A percentile compares a stretch with the other conserved stretches of the same genome.
phyloP scores from a whole-genome alignment of 1,140 invertebrate species.

The Leptestheria dahalacensis region DNA sequence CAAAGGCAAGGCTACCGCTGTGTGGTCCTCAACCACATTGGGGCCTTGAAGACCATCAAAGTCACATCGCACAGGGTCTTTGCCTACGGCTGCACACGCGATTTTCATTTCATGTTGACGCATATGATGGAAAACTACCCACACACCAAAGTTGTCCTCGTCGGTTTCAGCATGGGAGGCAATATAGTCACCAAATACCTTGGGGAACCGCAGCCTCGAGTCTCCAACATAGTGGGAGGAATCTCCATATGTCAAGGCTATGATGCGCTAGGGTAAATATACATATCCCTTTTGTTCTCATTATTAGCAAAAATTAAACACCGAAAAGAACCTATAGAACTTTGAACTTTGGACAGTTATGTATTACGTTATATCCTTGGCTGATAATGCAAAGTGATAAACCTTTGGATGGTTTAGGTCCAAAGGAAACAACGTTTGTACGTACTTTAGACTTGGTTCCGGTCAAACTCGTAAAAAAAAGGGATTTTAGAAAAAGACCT shows the following conservation, averaged over 20 bases:
- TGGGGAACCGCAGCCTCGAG: constrained; percentile 48
- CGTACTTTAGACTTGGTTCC: no score
- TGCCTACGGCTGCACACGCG: constrained; percentile 75
- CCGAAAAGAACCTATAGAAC: no score
- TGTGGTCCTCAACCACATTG: constrained; percentile 86
- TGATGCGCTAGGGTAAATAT: constrained; percentile 67
- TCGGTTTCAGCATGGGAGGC: constrained; percentile 81
- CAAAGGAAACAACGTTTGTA: no score
- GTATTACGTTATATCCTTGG: no score
- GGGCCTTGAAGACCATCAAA: constrained; percentile 64
- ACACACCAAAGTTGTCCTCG: constrained; percentile 55
- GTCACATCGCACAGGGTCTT: constrained; percentile 77
- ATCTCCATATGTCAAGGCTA: constrained; percentile 86
- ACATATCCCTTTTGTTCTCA: no score
- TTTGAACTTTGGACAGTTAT: no score
- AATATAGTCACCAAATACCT: constrained; percentile 80
- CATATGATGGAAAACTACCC: constrained; percentile 54
- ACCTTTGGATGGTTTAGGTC: no score
- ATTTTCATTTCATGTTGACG: constrained; percentile 63
- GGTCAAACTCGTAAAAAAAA: no score
- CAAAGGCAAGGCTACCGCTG: constrained; percentile 77
- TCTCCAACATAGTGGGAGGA: constrained; percentile 61
- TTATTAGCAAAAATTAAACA: no score
- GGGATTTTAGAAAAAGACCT: no score
- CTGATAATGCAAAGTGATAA: no score